phyloP scores from a whole-genome alignment of 2,888 invertebrate genomes.

The Napeogenes sylphis region DNA sequence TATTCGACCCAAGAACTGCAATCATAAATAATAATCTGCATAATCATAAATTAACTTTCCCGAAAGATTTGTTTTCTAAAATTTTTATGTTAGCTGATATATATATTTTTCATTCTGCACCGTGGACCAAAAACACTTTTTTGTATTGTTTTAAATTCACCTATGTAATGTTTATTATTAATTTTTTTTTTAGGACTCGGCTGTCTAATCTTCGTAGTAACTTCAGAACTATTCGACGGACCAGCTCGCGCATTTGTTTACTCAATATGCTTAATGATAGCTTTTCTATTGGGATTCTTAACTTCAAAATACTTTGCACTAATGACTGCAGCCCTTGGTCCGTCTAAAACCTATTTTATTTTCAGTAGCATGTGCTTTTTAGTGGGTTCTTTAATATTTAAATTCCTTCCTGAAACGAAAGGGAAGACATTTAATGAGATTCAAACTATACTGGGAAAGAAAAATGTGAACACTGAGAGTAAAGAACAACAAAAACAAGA shows the following conservation, averaged over 20 bases:
- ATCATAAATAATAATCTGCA: no score
- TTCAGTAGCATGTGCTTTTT: constrained; percentile 41
- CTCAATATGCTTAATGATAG: constrained; percentile 32
- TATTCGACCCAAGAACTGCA: no score
- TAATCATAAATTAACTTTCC: no score
- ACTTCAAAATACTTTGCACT: constrained; percentile 46
- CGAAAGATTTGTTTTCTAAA: no score
- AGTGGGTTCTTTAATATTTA: constrained; percentile 39
- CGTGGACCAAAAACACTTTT: not conserved
- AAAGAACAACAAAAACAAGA: no score
- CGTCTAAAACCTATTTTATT: constrained; percentile 45
- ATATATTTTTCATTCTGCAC: no score
- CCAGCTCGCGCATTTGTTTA: constrained; percentile 45
- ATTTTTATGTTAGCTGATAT: no score
- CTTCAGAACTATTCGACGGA: constrained; percentile 53
- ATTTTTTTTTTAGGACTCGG: constrained; percentile 44
- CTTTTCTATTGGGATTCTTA: constrained; percentile 38
- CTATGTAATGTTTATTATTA: not conserved
- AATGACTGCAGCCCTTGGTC: constrained; percentile 40
- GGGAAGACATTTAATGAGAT: constrained; percentile 56
- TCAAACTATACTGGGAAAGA: constrained; percentile 41
- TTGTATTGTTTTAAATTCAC: not conserved
- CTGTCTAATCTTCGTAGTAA: constrained; percentile 47
- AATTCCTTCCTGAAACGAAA: constrained; percentile 56
- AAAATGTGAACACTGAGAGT: not conserved